A percentile compares a stretch with the other conserved stretches of the same genome.
phyloP scores from a whole-genome alignment of 64 coral and sea anemone genomes.

The Montipora efflorescens region DNA sequence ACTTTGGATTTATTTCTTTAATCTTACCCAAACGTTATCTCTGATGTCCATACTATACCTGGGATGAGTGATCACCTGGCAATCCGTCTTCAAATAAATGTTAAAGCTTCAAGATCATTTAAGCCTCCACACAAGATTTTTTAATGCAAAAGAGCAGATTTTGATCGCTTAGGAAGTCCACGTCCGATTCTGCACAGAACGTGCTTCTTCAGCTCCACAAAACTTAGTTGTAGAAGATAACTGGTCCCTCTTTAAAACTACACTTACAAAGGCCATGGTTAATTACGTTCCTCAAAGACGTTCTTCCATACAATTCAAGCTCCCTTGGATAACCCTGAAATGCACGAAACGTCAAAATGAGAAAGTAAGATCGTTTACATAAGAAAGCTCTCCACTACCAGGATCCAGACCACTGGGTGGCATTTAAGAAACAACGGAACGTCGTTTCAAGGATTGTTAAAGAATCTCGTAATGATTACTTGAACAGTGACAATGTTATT shows the following conservation, averaged over 20 bases:
- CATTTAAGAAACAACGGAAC: no score
- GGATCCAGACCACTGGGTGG: no score
- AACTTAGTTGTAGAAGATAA: constrained; percentile 5
- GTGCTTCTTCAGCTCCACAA: background rate
- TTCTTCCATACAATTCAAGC: constrained; percentile 29
- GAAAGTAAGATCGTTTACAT: constrained; percentile 49
- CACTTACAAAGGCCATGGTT: background rate
- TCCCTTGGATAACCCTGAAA: constrained; percentile 16
- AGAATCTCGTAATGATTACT: background rate
- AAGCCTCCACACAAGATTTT: no score
- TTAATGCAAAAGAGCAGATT: no score
- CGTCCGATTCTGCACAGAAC: background rate
- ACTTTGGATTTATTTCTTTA: no score
- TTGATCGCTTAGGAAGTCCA: background rate
- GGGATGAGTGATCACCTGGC: no score
- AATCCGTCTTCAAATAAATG: no score
- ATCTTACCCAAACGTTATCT: no score
- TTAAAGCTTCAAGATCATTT: no score
- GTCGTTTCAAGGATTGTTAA: no score
- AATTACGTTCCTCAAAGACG: background rate
- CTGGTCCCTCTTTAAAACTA: constrained; percentile 12
- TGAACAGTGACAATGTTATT: constrained; percentile 22
- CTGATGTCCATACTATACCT: no score
- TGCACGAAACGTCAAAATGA: constrained; percentile 22
- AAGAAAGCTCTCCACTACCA: constrained; percentile 5